These are phyloP conservation scores for Danio kyathit DNA, from an alignment of 2,797 vertebrate genomes.

Conservation along the genomic window DNA sequence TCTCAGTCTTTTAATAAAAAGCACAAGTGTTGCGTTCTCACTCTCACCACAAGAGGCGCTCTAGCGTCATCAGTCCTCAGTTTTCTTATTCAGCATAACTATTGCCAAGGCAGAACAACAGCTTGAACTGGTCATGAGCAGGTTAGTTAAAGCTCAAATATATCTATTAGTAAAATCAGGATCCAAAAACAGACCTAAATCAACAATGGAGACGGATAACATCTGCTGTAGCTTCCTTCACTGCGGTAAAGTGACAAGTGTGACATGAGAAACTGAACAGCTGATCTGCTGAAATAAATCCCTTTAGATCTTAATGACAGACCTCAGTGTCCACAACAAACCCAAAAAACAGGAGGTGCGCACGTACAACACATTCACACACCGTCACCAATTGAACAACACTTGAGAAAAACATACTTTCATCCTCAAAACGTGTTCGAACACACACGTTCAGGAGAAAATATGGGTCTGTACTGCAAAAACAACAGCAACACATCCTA, in stretches of 20 bases:
- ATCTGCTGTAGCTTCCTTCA: background rate
- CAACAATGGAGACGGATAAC: background rate
- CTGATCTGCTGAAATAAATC: constrained; percentile 51
- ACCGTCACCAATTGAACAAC: background rate
- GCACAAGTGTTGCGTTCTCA: background rate
- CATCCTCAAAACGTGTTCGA: constrained; percentile 1
- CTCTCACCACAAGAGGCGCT: background rate
- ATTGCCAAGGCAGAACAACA: background rate
- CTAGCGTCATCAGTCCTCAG: background rate
- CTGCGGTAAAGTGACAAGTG: constrained; percentile 1
- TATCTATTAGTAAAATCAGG: background rate
- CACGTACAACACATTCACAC: background rate
- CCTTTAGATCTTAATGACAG: constrained; percentile 61
- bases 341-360: constrained; percentile 20
- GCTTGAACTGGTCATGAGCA: no score
- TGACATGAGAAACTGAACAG: constrained; percentile 37
- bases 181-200: no score
- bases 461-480: background rate
- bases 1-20: no score
- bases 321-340: constrained; percentile 8
- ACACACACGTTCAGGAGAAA: background rate
- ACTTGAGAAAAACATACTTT: background rate
- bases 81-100: background rate
- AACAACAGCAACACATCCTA: background rate
- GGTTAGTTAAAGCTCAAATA: background rate